Percentiles rank a stretch among this genome's conserved stretches.
phyloP scores from a whole-genome alignment of 2,888 invertebrate genomes.

The Cheilosia vulpina region DNA sequence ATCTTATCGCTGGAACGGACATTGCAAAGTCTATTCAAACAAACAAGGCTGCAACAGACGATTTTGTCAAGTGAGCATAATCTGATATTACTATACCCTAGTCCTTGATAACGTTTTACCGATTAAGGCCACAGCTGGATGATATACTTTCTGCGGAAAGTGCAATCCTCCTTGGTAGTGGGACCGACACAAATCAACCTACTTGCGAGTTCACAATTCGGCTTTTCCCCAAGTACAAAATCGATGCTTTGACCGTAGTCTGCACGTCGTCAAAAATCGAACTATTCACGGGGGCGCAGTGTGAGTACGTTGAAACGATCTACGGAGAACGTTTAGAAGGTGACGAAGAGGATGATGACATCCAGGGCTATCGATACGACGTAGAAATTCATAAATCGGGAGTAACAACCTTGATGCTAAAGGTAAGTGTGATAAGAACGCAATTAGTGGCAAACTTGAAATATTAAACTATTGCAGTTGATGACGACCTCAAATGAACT shows the following conservation, averaged over 20 bases:
- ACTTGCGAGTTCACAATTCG: conserved; percentile 79
- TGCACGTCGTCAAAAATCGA: conserved; percentile 81
- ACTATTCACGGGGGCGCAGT: conserved; percentile 79
- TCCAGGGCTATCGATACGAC: conserved; percentile 80
- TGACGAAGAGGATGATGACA: conserved; percentile 76
- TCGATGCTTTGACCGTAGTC: conserved; percentile 79
- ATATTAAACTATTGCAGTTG: conserved; percentile 68
- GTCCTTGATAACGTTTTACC: background rate
- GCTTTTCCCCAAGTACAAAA: conserved; percentile 78
- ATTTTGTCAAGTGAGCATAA: conserved; percentile 78
- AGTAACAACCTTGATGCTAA: conserved; percentile 79
- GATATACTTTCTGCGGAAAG: conserved; percentile 79
- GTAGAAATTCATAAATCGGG: conserved; percentile 80
- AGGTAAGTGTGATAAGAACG: conserved; percentile 69
- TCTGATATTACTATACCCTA: background rate
- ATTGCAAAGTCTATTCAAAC: conserved; percentile 77
- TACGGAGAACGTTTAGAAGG: conserved; percentile 78
- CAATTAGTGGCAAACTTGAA: conserved; percentile 7
- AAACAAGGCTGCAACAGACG: conserved; percentile 76
- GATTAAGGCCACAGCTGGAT: conserved; percentile 78
- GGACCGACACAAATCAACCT: conserved; percentile 62
- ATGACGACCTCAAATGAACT: conserved; percentile 78
- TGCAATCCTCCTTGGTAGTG: conserved; percentile 78
- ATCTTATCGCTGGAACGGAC: conserved; percentile 78
- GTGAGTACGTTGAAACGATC: conserved; percentile 81